Evolutionary conservation across 1,140 invertebrate genomes (phyloP), one percentile per base, ranked within the genome.

Genomic region (Habropoda laboriosa): DNA sequence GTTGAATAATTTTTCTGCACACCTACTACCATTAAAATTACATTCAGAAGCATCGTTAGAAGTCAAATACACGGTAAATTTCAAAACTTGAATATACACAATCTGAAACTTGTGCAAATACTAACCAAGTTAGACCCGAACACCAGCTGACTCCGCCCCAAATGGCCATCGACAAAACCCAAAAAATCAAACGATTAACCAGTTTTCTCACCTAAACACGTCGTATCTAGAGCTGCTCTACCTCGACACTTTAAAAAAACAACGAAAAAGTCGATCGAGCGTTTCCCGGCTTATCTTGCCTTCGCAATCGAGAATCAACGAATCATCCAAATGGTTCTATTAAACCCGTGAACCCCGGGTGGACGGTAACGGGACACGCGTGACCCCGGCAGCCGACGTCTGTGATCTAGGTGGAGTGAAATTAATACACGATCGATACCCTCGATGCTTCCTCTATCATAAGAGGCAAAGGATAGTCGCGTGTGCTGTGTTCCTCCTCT

Each of bases 311-410:
- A 3, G 47, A 74, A 81, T 85, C 70, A 63, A 67, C 51, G 73
- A 82, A 75, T 82, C 60, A 70, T 82, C 58, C 55, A 58, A 81
- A 82, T 70, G 70, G 47, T 68, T 85, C 84, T 80, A 86, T 86
- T 86, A 86, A 86, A 74, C 74, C 66, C 47, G 38, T 60, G 67
- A 81, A 61, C 82, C 72, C 61, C 80, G n/a, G 49, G 21, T 63
- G 42, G 49, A 72, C 49, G 64, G 4, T 86, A 86, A 86, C 83
- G 83, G 83, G 73, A 86, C 64, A 53, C 79, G 61, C 73, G 66
- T 83, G 83, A 83, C 79, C 60, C 60, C 6, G 57, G 72, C 24
- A n/a, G 16, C 8, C 51, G 12, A 57, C 71, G 49, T 73, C 72
- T 68, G 49, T 53, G 27, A 68, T 38, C 13, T 58, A 76, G 64